Percentiles rank a stretch among this genome's conserved stretches.
Conservation (phyloP, 2,888 invertebrate genomes). For the Cremastobaeus sp. region DNA sequence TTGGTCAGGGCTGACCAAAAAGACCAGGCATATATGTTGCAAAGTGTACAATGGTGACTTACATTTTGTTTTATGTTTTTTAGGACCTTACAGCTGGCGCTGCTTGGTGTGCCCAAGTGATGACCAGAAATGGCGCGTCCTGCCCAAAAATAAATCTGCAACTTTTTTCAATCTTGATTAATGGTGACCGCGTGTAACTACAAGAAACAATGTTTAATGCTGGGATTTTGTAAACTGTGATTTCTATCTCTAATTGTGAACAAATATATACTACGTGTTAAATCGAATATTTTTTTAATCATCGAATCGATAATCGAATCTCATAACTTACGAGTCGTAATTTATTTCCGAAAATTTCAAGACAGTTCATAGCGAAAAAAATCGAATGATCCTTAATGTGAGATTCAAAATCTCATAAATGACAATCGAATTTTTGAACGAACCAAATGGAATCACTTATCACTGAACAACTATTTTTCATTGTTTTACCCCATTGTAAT, state of each 20-base stretch:
- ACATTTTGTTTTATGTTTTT: too few species aligned
- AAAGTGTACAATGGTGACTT: too few species aligned
- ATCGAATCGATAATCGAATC: too few species aligned
- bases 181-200: constrained; percentile 34
- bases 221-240: constrained; percentile 44
- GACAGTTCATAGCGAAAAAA: too few species aligned
- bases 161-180: constrained; percentile 50
- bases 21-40: too few species aligned
- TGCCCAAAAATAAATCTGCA: constrained; percentile 40
- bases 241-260: constrained; percentile 36
- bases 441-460: background rate
- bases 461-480: too few species aligned
- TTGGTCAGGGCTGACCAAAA: too few species aligned
- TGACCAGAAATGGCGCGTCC: constrained; percentile 73
- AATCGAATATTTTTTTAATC: constrained; percentile 7
- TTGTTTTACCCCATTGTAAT: background rate
- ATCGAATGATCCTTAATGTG: too few species aligned
- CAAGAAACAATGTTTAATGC: constrained; percentile 1
- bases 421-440: constrained; percentile 23
- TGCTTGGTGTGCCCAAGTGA: constrained; percentile 74
- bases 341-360: too few species aligned
- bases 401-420: too few species aligned
- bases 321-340: too few species aligned
- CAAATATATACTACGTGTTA: background rate
- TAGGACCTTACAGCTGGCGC: constrained; percentile 74